Conservation (phyloP, 2,113 vertebrate species). For the Protomyctophum bolini region DNA sequence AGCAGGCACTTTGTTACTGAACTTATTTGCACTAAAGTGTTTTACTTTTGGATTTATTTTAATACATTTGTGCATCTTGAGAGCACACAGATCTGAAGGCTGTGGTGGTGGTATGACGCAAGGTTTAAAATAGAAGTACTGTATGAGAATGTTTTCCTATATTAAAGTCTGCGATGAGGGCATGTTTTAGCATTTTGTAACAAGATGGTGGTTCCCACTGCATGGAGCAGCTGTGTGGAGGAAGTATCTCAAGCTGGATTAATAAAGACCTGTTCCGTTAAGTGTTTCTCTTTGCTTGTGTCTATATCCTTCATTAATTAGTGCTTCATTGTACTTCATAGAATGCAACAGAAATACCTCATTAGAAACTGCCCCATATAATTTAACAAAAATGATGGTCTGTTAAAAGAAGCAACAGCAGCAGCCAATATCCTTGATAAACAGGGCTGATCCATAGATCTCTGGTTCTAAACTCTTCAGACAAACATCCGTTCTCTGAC, state of each 20-base stretch:
- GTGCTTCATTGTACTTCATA: too few relatives aligned
- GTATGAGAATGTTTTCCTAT: neutral
- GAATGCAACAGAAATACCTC: too few relatives aligned
- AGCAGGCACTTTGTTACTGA: conserved; percentile 20
- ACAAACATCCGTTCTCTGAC: too few relatives aligned
- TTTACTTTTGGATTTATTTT: conserved; percentile 1
- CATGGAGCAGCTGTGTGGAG: conserved; percentile 54
- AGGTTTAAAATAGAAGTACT: conserved; percentile 20
- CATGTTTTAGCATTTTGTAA: conserved; percentile 52
- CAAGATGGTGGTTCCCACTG: conserved; percentile 39
- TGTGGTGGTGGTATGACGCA: conserved; percentile 1
- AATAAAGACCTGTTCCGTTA: conserved; percentile 60
- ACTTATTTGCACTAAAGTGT: conserved; percentile 41
- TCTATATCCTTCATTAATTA: too few relatives aligned
- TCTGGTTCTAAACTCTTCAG: too few relatives aligned
- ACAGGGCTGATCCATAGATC: too few relatives aligned
- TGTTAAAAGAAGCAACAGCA: too few relatives aligned
- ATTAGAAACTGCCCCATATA: too few relatives aligned
- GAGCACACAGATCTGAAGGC: conserved; percentile 38
- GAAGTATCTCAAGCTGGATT: conserved; percentile 56
- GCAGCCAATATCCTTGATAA: too few relatives aligned
- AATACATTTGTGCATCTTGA: conserved; percentile 34
- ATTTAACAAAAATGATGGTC: too few relatives aligned
- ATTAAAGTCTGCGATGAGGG: conserved; percentile 23
- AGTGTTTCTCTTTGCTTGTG: neutral